phyloP scores from a whole-genome alignment of 2,797 vertebrate species.

The Poecilia wingei region DNA sequence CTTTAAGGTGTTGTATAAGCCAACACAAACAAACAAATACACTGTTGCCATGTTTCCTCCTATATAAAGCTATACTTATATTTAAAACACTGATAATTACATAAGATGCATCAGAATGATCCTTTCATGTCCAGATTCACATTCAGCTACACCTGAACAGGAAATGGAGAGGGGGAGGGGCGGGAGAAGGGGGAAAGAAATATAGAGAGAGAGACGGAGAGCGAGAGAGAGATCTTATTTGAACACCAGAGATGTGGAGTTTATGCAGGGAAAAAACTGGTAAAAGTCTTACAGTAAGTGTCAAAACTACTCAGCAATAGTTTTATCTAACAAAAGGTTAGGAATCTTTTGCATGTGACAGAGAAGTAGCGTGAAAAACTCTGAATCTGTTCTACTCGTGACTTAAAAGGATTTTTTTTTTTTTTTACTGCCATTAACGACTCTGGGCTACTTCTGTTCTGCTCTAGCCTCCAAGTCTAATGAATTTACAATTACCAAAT shows the following conservation, averaged over 20 bases:
- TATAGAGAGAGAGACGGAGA: background rate
- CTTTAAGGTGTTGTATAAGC: background rate
- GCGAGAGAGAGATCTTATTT: background rate
- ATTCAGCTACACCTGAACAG: background rate
- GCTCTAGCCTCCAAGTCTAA: background rate
- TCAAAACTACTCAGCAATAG: background rate
- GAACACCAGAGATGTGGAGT: background rate
- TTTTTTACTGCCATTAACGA: background rate
- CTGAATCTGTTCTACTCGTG: background rate
- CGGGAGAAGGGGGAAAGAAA: no score
- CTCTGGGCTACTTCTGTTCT: background rate
- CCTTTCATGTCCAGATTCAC: background rate
- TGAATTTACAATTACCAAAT: background rate
- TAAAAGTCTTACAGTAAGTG: background rate
- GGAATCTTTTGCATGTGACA: background rate
- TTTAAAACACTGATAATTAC: background rate
- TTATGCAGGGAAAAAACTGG: background rate
- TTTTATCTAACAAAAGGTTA: background rate
- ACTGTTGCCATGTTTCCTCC: background rate
- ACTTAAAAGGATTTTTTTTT: background rate
- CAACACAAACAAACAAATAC: background rate
- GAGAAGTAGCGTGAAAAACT: background rate
- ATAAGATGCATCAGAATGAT: background rate
- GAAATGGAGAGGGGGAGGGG: background rate
- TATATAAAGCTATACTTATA: background rate